These are phyloP conservation scores for Aphelinus atriplicis DNA, from an alignment of 1,140 invertebrate species.

Conservation along the genomic window DNA sequence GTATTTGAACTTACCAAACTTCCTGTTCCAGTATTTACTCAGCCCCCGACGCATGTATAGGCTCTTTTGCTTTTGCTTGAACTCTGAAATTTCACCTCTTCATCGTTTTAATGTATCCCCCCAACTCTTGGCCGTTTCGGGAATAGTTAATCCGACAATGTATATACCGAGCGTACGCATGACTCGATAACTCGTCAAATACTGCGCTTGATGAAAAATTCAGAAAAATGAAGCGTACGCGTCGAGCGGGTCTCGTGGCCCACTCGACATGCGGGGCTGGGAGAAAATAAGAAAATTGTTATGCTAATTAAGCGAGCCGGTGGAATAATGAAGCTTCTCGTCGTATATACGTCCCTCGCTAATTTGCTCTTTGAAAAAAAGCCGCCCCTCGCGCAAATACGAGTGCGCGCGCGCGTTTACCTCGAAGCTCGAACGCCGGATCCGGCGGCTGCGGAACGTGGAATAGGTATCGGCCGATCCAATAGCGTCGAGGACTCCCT, in stretches of 20 bases:
- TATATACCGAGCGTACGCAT: no score
- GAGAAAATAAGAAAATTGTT: slow-evolving; percentile 7
- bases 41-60: no score
- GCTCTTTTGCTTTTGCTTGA: background rate
- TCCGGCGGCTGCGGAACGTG: background rate
- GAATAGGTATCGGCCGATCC: slow-evolving; percentile 16
- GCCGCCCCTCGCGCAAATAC: background rate
- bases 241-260: background rate
- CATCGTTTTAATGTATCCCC: no score
- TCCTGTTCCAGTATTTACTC: no score
- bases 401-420: background rate
- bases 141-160: no score
- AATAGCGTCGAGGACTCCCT: slow-evolving; percentile 32
- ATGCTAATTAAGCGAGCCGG: slow-evolving; percentile 11
- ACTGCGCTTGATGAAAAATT: no score
- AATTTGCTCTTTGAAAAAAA: slow-evolving; percentile 13
- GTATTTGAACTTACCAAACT: no score
- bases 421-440: background rate
- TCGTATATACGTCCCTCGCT: background rate
- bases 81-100: background rate
- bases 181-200: no score
- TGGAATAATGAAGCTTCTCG: background rate
- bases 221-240: no score
- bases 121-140: no score
- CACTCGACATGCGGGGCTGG: background rate